Evolutionary conservation across 2,888 invertebrate species (phyloP), one percentile per base, ranked within the genome.

Genomic region (Tiliacea aurago): DNA sequence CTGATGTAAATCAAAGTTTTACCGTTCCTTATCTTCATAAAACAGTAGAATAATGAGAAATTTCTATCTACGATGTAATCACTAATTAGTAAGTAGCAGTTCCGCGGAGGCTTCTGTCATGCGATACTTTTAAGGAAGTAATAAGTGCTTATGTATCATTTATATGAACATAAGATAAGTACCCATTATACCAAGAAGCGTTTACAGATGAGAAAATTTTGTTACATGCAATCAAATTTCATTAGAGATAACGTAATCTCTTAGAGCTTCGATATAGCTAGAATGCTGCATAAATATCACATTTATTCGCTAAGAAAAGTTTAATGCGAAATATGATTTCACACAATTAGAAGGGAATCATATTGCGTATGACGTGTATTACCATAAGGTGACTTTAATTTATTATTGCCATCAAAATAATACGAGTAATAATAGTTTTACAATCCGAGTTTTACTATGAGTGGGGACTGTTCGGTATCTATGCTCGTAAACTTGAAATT

Each of bases 401-500:
- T 91, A 91, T 89, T 83, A 84, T 86, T 86, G 84, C 88, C 85
- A 90, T 92, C 88, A 90, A 91, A 90, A 88, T 89, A 90, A 88
- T 88, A 88, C 86, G 73, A 84, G 81, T 87, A 85, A 87, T 90
- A 86, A 89, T 87, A 87, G 85, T 90, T 91, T 90, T 89, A 89
- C 88, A 89, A 90, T 90, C 88, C 87, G 70, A 85, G 85, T 89
- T 81, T 88, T 87, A 89, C 84, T 85, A 73, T 83, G 79, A 87
- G 84, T 84, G 83, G 84, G 79, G 86, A 85, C 84, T 77, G 84
- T 78, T 83, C 86, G 83, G 87, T 85, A 84, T 88, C 88, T 83
- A 78, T 84, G 85, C 79, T 89, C 88, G 87, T 92, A 92, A 92
- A 92, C 89, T 88, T 86, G 86, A 86, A 90, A 91, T 91, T 89